Evolutionary conservation across 2,888 invertebrate genomes (phyloP), one percentile per base, ranked within the genome.

Genomic region (Clivina fossor): DNA sequence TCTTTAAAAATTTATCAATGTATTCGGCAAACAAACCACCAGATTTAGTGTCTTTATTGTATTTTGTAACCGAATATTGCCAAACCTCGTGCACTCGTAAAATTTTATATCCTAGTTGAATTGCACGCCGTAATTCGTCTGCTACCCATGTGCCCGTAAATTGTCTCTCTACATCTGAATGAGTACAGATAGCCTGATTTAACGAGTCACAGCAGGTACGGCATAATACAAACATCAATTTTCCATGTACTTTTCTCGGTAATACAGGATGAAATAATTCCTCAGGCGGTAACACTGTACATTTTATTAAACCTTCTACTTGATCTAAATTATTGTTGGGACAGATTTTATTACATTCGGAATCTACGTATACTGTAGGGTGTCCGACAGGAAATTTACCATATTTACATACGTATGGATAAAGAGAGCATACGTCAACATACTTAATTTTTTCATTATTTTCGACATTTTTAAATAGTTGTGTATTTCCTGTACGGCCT

Each of bases 11-110:
- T n/a, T n/a, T n/a, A n/a, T n/a, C n/a, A n/a, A 71, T 64, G 57
- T 68, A 71, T 1, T 60, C 61, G 2, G 64, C 51, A 59, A 72
- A 71, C 9, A 71, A 48, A 3, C 69, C 68, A 0, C 59, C 66
- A 2, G 30, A 19, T 13, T 59, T 59, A 11, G 53, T 56, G 2
- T 47, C 51, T 24, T 11, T 57, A 50, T 66, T 56, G 22, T 63
- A 65, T 9, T 56, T 40, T 0, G 63, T 60, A 24, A 62, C 46
- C 19, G 64, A 35, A 48, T 68, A 70, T 43, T 68, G 63, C 64
- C 67, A 69, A n/a, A 69, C 64, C 56, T 68, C 68, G 28, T 61
- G 58, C 7, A 68, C 62, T 24, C 65, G 48, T 1, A 62, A 3
- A 15, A 67, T 58, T 26, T 50, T 41, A 28, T 70, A 70, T 0